phyloP scores from a whole-genome alignment of 2,888 invertebrate genomes.

The Acanthosepion lycidas region DNA sequence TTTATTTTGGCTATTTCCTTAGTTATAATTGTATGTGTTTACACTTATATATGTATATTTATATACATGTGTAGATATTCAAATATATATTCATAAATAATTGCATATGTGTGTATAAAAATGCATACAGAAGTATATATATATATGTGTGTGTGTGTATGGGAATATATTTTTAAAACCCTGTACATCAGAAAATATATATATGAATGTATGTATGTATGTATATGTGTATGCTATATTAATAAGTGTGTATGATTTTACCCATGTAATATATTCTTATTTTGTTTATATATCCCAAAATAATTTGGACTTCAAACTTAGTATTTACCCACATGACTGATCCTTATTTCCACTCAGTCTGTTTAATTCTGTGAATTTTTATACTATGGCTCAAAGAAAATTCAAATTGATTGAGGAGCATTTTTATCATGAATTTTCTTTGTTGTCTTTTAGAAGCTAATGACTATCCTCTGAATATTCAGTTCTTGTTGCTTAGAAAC shows the following conservation, averaged over 20 bases:
- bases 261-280: no score
- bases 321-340: background rate
- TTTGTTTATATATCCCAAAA: no score
- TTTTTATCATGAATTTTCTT: background rate
- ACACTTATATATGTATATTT: slow-evolving; percentile 14
- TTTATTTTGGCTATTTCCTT: no score
- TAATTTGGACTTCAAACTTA: background rate
- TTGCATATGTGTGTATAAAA: slow-evolving; percentile 34
- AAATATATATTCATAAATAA: slow-evolving; percentile 36
- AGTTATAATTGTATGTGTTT: background rate
- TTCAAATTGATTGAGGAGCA: background rate
- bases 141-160: background rate
- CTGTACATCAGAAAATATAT: no score
- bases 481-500: background rate
- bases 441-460: background rate
- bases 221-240: background rate
- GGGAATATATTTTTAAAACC: background rate
- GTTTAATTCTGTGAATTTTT: background rate
- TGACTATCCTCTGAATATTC: background rate
- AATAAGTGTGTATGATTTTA: no score
- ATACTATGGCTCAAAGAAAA: background rate
- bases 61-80: background rate
- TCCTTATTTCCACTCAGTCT: background rate
- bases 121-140: background rate
- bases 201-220: background rate